Percentiles rank a stretch among this genome's conserved stretches.
These are phyloP conservation scores for Haliclystus octoradiatus DNA, from an alignment of 30 jellyfish, hydroid and myxozoan species.

Conservation along the genomic window DNA sequence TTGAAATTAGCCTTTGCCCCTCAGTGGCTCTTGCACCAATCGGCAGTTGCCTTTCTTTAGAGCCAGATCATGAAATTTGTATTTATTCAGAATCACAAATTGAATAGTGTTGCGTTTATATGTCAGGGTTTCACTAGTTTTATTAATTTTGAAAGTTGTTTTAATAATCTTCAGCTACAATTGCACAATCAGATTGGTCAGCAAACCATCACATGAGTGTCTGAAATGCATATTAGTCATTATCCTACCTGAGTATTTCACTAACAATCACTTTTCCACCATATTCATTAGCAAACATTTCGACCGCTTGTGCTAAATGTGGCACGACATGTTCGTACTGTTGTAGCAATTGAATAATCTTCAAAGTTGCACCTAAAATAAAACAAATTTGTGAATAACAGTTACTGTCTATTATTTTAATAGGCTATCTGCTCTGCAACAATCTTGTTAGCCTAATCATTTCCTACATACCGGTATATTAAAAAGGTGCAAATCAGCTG, in stretches of 20 bases:
- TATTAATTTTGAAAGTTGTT: too few relatives aligned
- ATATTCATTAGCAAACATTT: conserved; percentile 49
- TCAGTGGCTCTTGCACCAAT: too few relatives aligned
- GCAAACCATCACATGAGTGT: too few relatives aligned
- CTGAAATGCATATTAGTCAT: too few relatives aligned
- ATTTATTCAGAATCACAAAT: neutral
- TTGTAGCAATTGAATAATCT: conserved; percentile 82
- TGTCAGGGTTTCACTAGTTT: too few relatives aligned
- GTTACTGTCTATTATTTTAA: too few relatives aligned
- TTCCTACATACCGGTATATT: neutral
- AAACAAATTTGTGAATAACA: neutral
- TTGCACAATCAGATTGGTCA: too few relatives aligned
- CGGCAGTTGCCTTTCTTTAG: neutral
- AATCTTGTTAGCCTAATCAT: neutral
- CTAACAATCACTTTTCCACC: conserved; percentile 59
- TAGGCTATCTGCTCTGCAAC: too few relatives aligned
- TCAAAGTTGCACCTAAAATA: conserved; percentile 79
- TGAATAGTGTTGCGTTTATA: too few relatives aligned
- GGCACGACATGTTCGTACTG: conserved; percentile 79
- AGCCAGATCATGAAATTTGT: neutral
- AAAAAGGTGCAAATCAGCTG: neutral
- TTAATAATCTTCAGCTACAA: too few relatives aligned
- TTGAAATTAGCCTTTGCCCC: too few relatives aligned
- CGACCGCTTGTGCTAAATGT: conserved; percentile 86
- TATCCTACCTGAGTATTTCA: conserved; percentile 48